A percentile compares a stretch with the other conserved stretches of the same genome.
Conservation (phyloP, 2,797 vertebrate species). For the Tenualosa thibaudeaui region DNA sequence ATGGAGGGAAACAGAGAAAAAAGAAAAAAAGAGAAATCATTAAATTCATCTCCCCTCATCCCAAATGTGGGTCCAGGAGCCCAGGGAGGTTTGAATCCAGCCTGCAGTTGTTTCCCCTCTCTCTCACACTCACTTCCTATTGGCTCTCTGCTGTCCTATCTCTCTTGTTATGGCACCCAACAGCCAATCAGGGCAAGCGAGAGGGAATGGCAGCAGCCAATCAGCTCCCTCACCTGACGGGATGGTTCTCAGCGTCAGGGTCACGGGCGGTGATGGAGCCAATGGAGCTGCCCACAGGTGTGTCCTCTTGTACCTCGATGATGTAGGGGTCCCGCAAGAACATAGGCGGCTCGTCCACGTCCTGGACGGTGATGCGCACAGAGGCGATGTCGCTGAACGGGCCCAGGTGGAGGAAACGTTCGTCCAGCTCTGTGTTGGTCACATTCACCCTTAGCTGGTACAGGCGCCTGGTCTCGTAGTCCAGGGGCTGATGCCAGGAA, state of each 20-base stretch:
- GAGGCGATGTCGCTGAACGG: constrained; percentile 91
- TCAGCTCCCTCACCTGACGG: constrained; percentile 85
- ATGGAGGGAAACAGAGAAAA: neutral
- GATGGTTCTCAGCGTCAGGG: constrained; percentile 84
- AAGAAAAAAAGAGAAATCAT: neutral
- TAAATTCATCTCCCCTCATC: neutral
- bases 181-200: too few relatives aligned
- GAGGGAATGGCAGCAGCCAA: neutral
- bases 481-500: constrained; percentile 78
- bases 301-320: constrained; percentile 94
- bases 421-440: constrained; percentile 86
- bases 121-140: too few relatives aligned
- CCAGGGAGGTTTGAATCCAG: too few relatives aligned
- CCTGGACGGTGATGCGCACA: constrained; percentile 88
- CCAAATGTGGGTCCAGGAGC: too few relatives aligned
- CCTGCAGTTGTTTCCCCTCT: too few relatives aligned
- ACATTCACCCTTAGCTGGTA: constrained; percentile 92
- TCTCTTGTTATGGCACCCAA: too few relatives aligned
- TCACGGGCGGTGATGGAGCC: constrained; percentile 89
- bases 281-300: constrained; percentile 86
- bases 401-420: constrained; percentile 84
- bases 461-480: constrained; percentile 90
- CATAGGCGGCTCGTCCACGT: constrained; percentile 88
- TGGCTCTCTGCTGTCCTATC: too few relatives aligned
- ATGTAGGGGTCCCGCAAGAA: constrained; percentile 86